phyloP scores from a whole-genome alignment of 1,140 invertebrate genomes.

The Drosophila lini region DNA sequence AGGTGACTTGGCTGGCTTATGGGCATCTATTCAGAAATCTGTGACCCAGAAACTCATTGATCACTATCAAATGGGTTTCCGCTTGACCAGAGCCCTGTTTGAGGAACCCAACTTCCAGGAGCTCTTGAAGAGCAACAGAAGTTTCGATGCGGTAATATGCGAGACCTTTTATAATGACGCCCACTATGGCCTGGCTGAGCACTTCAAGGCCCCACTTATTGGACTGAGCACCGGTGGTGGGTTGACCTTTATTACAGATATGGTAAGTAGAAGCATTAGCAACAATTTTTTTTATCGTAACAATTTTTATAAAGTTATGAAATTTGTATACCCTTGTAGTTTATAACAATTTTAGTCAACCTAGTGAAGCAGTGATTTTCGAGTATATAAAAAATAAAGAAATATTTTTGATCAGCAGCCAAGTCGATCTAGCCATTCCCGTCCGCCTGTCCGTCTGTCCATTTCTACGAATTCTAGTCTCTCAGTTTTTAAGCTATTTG shows the following conservation, averaged over 20 bases:
- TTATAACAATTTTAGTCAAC: too few species aligned
- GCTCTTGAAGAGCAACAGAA: slow-evolving; percentile 35
- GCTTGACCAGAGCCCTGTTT: slow-evolving; percentile 35
- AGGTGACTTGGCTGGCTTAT: slow-evolving; percentile 43
- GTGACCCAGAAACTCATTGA: slow-evolving; percentile 34
- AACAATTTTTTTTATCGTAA: neutral
- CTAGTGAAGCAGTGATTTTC: too few species aligned
- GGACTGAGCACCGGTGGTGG: slow-evolving; percentile 74
- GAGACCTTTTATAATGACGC: slow-evolving; percentile 80
- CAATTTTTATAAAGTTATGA: neutral
- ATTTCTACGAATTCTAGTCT: too few species aligned
- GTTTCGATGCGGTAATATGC: slow-evolving; percentile 74
- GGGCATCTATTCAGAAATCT: slow-evolving; percentile 41
- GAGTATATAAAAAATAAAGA: too few species aligned
- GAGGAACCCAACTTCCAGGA: slow-evolving; percentile 42
- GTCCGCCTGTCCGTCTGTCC: too few species aligned
- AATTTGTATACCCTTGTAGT: too few species aligned
- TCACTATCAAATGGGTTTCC: slow-evolving; percentile 54
- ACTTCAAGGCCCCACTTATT: slow-evolving; percentile 78
- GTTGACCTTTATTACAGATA: slow-evolving; percentile 66
- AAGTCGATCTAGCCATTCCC: too few species aligned
- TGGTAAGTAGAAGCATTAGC: slow-evolving; percentile 65
- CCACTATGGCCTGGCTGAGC: slow-evolving; percentile 69
- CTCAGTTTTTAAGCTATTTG: too few species aligned
- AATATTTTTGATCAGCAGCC: too few species aligned